These are phyloP conservation scores for Hyposoter didymator DNA, from an alignment of 2,888 invertebrate genomes.

Conservation along the genomic window DNA sequence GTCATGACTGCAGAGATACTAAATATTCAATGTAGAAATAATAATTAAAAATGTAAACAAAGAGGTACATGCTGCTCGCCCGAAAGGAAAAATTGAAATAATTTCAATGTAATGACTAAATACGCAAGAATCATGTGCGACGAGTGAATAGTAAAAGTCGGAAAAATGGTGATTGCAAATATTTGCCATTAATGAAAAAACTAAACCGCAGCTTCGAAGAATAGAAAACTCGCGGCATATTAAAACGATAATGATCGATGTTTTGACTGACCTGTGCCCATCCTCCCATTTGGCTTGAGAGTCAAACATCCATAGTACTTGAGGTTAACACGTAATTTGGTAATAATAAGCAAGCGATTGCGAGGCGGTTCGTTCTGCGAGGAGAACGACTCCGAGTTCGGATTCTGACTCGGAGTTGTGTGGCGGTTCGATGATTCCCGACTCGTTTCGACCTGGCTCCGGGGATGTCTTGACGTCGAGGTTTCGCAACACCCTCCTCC, in stretches of 20 bases:
- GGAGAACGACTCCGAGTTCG: slow-evolving; percentile 55
- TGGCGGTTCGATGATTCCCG: slow-evolving; percentile 77
- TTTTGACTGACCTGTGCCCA: slow-evolving; percentile 89
- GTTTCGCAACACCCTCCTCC: slow-evolving; percentile 69
- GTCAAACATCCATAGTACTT: slow-evolving; percentile 77
- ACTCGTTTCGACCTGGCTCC: slow-evolving; percentile 72
- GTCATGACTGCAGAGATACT: too few relatives aligned
- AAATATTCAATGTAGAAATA: too few relatives aligned
- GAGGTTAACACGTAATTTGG: slow-evolving; percentile 60
- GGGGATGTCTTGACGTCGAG: slow-evolving; percentile 72
- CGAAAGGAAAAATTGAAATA: too few relatives aligned
- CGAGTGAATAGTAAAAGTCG: too few relatives aligned
- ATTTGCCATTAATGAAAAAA: background rate
- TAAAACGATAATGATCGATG: background rate
- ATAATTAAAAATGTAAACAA: too few relatives aligned
- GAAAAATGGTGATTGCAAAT: too few relatives aligned
- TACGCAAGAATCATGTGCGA: too few relatives aligned
- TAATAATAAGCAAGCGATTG: slow-evolving; percentile 56
- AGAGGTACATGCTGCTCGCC: too few relatives aligned
- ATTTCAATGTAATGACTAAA: too few relatives aligned
- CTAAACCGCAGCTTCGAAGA: background rate
- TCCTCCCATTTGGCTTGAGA: slow-evolving; percentile 86
- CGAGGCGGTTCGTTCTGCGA: slow-evolving; percentile 23
- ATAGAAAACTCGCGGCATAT: slow-evolving; percentile 2
- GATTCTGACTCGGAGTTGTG: slow-evolving; percentile 65